Evolutionary conservation across 1,140 invertebrate species (phyloP).

Genomic region (Varroa destructor): DNA sequence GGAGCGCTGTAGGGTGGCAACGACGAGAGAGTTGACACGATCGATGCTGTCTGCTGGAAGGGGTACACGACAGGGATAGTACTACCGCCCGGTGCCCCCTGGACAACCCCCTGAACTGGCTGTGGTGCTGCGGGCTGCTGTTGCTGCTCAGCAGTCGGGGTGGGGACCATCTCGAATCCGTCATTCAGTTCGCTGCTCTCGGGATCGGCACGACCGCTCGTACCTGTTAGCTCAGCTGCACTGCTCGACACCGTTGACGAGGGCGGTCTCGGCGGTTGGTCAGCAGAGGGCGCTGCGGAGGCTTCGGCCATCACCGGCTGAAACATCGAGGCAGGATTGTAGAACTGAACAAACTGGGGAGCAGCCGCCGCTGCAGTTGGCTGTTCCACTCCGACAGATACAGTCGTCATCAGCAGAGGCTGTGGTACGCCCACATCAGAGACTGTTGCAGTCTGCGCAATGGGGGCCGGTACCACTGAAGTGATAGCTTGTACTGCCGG

Average conservation of each 20-base stretch:
- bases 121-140: not conserved
- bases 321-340: conserved; percentile 17
- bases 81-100: not conserved
- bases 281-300: not conserved
- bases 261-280: conserved; percentile 25
- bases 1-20: not conserved
- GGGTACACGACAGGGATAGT: conserved; percentile 17
- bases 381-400: not conserved
- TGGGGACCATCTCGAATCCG: conserved; percentile 22
- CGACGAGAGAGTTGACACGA: not conserved
- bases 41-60: conserved; percentile 6
- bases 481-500: conserved; percentile 23
- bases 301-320: conserved; percentile 8
- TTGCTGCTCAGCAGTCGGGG: not conserved
- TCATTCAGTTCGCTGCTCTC: conserved; percentile 7
- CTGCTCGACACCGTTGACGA: conserved; percentile 26
- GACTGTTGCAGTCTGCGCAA: conserved; percentile 23
- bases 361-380: not conserved
- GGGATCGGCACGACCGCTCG: not conserved
- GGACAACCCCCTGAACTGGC: not conserved
- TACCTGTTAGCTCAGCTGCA: conserved; percentile 19
- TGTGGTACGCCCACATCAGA: conserved; percentile 6
- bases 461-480: conserved; percentile 9
- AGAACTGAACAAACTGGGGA: conserved; percentile 14
- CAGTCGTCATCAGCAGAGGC: conserved; percentile 1